Base-by-base conservation (phyloP, 2,113 vertebrate genomes). In the Aegithalos caudatus region DNA sequence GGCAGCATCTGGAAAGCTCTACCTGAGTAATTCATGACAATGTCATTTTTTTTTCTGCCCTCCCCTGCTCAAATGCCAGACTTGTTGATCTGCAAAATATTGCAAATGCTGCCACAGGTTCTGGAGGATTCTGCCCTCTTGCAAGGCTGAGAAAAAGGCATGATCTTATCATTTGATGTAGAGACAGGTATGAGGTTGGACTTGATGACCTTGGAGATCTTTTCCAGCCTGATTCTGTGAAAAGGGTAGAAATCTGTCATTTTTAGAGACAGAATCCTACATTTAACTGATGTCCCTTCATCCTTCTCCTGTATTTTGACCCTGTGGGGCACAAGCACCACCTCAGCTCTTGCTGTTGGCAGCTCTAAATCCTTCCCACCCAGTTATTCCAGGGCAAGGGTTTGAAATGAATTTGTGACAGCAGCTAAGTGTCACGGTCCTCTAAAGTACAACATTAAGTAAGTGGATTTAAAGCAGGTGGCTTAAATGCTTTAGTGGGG, bases 381-480 rank as follows among this genome's bases (percentile, higher is more conserved):
- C 45, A 15, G 38, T 64, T 80, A 64, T 74, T 79, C 33, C 48
- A 89, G 70, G 15, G 25, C 37, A 72, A 29, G 60, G 27, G 45
- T 61, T 40, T 67, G 57, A 89, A 94, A 85, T 33, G 61, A 69
- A 72, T 82, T 65, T 69, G 42, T 92, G 81, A 66, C 66, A 85
- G 81, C 70, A 92, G 58, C 35, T 69, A 38, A 62, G 21, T 64
- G 66, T 79, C 74, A 76, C 5, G 1, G 62, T 85, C n/a, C 42
- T 91, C 53, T 61, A 54, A 72, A 90, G 23, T 61, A 35, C 70
- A 84, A 62, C 92, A 25, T 80, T 65, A 90, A 70, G 25, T 57
- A 82, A 94, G 62, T 80, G 42, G 74, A 88, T 95, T 92, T 94
- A 90, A 77, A 87, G 28, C 65, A 89, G 61, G 84, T 91, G 38